Evolutionary conservation across 2,797 vertebrate genomes (phyloP).

Genomic region (Alfaro cultratus): DNA sequence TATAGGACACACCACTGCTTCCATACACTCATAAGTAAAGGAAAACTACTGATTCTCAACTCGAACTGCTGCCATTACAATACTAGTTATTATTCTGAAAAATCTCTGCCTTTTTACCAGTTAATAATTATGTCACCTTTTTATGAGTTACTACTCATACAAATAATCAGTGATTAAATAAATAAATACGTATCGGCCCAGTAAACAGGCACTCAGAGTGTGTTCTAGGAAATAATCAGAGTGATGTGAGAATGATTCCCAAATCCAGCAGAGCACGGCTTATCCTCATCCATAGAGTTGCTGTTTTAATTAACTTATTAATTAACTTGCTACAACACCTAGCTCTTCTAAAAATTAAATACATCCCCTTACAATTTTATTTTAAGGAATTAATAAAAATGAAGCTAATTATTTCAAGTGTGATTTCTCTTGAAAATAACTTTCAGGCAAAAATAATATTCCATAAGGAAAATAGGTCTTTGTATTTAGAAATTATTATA

Average conservation of each 20-base stretch:
- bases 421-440: conserved; percentile 48
- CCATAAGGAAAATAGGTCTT: conserved; percentile 39
- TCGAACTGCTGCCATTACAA: neutral
- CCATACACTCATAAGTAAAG: neutral
- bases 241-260: conserved; percentile 25
- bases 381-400: conserved; percentile 23
- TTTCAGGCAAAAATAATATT: conserved; percentile 47
- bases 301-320: conserved; percentile 21
- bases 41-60: neutral
- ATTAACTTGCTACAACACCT: neutral
- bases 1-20: neutral
- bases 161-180: conserved; percentile 40
- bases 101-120: neutral
- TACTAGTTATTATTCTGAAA: neutral
- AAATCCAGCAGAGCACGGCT: conserved; percentile 18
- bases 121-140: neutral
- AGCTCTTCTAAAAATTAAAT: conserved; percentile 30
- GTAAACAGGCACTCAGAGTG: conserved; percentile 38
- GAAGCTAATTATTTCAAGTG: conserved; percentile 39
- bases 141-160: neutral
- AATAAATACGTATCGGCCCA: conserved; percentile 57
- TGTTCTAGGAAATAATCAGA: conserved; percentile 16
- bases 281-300: conserved; percentile 6
- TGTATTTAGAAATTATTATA: conserved; percentile 49
- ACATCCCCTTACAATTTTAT: conserved; percentile 22